Base-by-base conservation (phyloP, 2,797 vertebrate species). In the Podargus strigoides region DNA sequence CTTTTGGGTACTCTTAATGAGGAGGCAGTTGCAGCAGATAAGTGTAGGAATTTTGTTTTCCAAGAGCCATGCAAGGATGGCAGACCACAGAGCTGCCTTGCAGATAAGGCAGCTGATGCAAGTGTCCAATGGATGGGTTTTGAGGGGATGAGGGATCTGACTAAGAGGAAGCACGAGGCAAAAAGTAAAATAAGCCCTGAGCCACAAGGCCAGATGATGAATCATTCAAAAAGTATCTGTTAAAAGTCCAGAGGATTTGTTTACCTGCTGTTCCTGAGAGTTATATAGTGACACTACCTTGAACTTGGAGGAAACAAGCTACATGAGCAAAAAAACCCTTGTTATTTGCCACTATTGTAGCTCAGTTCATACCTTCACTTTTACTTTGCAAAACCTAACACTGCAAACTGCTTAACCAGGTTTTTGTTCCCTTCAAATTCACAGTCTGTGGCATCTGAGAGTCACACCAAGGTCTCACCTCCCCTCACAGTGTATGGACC, bases 31-130 rank as follows among this genome's bases (percentile, higher is more conserved):
- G 49, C 17, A 62, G 44, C 10, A 36, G 46, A 30, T 13, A 20
- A 77, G 32, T 1, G 4, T 3, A 84, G 66, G 69, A 55, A 72
- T 67, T 58, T 30, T 22, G 2, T 39, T 59, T 30, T 27, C 42
- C 55, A 39, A 52, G 50, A 53, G 32, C 6, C 46, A 47, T 20
- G 11, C 32, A 34, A 39, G 72, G 36, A 30, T 1, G 59, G 41
- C 41, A 70, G 56, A 75, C 17, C 56, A 28, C 22, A 42, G 49
- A 52, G 55, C 62, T 56, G 39, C 67, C 56, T 49, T 28, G 15
- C 46, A n/a, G n/a, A n/a, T n/a, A n/a, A n/a, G n/a, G n/a, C n/a
- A 41, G 44, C 32, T 0, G 0, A 28, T 1, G 7, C 17, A n/a
- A 37, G 34, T 7, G n/a, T 55, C 64, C 75, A n/a, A 30, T 28